phyloP scores from a whole-genome alignment of 2,888 invertebrate genomes.

The Drosophila kanekoi region DNA sequence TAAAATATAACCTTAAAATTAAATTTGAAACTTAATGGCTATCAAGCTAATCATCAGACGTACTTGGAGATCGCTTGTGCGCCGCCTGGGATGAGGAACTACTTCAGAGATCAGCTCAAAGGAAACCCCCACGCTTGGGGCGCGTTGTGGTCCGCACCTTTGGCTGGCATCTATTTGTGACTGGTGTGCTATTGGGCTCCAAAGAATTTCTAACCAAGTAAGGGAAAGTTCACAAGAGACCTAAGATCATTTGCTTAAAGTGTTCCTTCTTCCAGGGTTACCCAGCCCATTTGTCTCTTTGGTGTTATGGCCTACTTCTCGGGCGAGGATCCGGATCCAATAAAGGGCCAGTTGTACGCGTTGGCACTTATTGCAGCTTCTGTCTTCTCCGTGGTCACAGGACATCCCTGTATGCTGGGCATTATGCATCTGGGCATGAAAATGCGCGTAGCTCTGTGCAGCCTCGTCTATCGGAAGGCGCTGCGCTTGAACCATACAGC shows the following conservation, averaged over 20 bases:
- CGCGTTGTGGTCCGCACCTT: slow-evolving; percentile 23
- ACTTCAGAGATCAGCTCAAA: slow-evolving; percentile 21
- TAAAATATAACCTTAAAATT: background rate
- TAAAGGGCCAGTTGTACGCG: slow-evolving; percentile 91
- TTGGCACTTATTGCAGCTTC: slow-evolving; percentile 90
- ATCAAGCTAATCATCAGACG: slow-evolving; percentile 17
- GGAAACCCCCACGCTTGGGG: slow-evolving; percentile 28
- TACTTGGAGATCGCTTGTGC: slow-evolving; percentile 40
- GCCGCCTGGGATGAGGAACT: slow-evolving; percentile 39
- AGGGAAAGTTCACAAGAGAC: background rate
- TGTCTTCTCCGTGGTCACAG: slow-evolving; percentile 89
- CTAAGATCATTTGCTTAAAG: background rate
- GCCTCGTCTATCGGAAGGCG: slow-evolving; percentile 89
- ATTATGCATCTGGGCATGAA: slow-evolving; percentile 88
- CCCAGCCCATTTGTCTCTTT: slow-evolving; percentile 88
- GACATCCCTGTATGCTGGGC: slow-evolving; percentile 95
- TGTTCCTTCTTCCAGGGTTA: slow-evolving; percentile 85
- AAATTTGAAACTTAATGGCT: background rate
- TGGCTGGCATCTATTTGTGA: slow-evolving; percentile 86
- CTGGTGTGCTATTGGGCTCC: slow-evolving; percentile 87
- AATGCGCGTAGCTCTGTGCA: slow-evolving; percentile 89
- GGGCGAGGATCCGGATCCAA: slow-evolving; percentile 56
- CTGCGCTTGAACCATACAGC: slow-evolving; percentile 89
- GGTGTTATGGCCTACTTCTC: slow-evolving; percentile 87
- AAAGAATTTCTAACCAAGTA: slow-evolving; percentile 87